Evolutionary conservation across 2,113 vertebrate species (phyloP), one percentile per base, ranked within the genome.

Genomic region (Pitta sordida): DNA sequence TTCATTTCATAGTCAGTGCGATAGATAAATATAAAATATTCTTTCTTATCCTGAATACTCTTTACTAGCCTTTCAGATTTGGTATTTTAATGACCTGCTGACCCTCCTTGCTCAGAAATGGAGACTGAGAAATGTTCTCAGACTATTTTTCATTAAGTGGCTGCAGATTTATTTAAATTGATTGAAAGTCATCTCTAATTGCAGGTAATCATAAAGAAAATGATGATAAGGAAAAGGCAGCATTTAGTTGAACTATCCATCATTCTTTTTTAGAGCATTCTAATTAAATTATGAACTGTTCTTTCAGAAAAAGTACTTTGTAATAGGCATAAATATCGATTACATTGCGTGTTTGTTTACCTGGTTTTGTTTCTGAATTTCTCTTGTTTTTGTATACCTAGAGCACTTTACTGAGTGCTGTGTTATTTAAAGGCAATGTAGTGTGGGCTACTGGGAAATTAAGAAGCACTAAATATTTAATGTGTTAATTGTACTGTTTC

Each of bases 181-280:
- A 76, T 90, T 88, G 86, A 53, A 84, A 92, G 53, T 82, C 13
- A n/a, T 91, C 41, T 76, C 65, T 96, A 96, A 96, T 96, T 92
- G 75, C 53, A 93, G 69, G 77, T 92, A 91, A 88, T 86, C 74
- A 68, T 86, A 93, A 95, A 84, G 62, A 49, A 94, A 93, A 74
- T 59, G n/a, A 73, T 52, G 52, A 49, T 92, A 83, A 91, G 44
- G 75, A 76, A 56, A 83, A 91, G 27, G 26, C 78, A 76, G 68
- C 0, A 1, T 93, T 93, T 82, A 63, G 41, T 9, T 86, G 51
- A 91, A 62, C 86, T 83, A 87, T 88, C 84, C 90, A 34, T 77
- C 60, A 64, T 75, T 83, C 75, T 52, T 67, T 76, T 88, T 91
- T 62, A 88, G 44, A 80, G 43, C 26, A 24, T 86, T 85, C 44